These are phyloP conservation scores for Drosophila cognata DNA, from an alignment of 2,888 invertebrate species.

Conservation along the genomic window DNA sequence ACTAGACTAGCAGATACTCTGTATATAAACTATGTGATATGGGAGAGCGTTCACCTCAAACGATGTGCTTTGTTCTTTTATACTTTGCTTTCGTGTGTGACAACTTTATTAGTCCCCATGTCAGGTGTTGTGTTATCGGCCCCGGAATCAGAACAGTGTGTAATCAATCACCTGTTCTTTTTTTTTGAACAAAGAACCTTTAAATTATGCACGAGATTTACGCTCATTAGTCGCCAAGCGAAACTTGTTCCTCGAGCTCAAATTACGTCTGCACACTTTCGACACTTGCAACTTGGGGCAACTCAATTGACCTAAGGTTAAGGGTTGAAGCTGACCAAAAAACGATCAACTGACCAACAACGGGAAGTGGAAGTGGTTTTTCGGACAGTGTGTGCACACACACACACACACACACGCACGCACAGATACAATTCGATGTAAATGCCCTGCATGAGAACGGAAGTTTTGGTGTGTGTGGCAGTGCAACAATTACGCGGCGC, in stretches of 20 bases:
- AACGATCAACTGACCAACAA: constrained; percentile 15
- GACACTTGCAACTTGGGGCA: constrained; percentile 31
- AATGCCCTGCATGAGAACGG: constrained; percentile 71
- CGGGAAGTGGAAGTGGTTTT: constrained; percentile 81
- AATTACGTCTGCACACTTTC: constrained; percentile 48
- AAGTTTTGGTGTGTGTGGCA: constrained; percentile 53
- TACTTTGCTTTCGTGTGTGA: not conserved
- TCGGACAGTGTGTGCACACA: not conserved
- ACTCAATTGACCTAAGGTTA: constrained; percentile 63
- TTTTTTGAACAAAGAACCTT: constrained; percentile 12
- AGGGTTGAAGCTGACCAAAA: constrained; percentile 62
- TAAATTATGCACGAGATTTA: constrained; percentile 37
- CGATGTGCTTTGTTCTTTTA: not conserved
- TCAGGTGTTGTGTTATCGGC: not conserved
- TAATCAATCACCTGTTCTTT: constrained; percentile 8
- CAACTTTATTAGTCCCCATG: constrained; percentile 1
- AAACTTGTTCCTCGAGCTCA: constrained; percentile 22
- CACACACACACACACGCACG: not conserved
- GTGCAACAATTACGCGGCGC: constrained; percentile 69
- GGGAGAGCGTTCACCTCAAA: not conserved
- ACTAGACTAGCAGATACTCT: constrained; percentile 4
- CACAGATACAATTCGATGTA: constrained; percentile 19
- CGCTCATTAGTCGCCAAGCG: constrained; percentile 26
- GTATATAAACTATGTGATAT: not conserved
- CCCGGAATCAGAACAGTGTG: constrained; percentile 1